Base-by-base conservation (phyloP, 1,140 invertebrate species). In the Ceratina calcarata region DNA sequence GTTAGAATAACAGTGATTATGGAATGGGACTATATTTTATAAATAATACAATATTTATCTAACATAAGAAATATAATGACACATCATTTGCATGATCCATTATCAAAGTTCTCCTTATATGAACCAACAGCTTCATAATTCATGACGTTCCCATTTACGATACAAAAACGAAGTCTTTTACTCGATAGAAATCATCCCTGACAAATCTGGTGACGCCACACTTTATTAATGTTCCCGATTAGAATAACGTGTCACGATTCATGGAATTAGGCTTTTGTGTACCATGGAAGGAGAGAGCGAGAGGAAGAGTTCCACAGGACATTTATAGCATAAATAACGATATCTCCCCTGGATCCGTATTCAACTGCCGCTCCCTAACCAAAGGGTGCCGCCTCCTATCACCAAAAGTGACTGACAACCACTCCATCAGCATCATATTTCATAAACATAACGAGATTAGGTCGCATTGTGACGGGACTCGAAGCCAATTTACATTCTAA, bases 401-500 rank as follows among this genome's bases (percentile, higher is more conserved):
- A 84, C 55, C 79, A 24, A 86, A 85, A 87, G 81, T 91, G 86
- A 89, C 83, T 86, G 89, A 90, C 89, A 89, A 86, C 81, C 82
- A 81, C 83, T 83, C 86, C 86, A 83, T 88, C 85, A 87, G 87
- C 81, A 89, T 91, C 89, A 89, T 90, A 90, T 89, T 91, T 91
- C 87, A 88, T 88, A 88, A 88, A 86, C 69, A 86, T 90, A 89
- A 90, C 85, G 85, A 91, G 88, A 91, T 91, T 90, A 91, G 83
- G 84, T 83, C 80, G 80, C 88, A 89, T 90, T 90, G 89, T 89
- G 88, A 88, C 83, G 80, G 73, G 75, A 78, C 81, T 89, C 82
- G 49, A 82, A 85, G 80, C 84, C 88, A 90, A 89, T 91, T 91
- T 89, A 87, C 89, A 90, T 91, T 89, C 87, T 91, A 91, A 91